phyloP scores from a whole-genome alignment of 2,888 invertebrate species.

The Lochmaea capreae region DNA sequence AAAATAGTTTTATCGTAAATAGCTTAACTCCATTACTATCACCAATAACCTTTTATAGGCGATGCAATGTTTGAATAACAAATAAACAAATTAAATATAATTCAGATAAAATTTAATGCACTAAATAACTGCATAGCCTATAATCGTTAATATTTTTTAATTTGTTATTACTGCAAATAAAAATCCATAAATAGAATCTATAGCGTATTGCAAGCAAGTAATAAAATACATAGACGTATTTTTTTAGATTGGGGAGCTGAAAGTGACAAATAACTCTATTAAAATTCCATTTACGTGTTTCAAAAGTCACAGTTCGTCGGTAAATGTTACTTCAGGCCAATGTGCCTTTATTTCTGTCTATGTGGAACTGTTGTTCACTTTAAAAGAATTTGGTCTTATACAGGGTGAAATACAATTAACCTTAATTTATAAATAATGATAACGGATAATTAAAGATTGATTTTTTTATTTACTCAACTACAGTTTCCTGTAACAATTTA shows the following conservation, averaged over 20 bases:
- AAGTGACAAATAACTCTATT: constrained; percentile 10
- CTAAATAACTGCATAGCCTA: no score
- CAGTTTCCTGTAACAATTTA: no score
- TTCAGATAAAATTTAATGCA: no score
- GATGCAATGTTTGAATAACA: not conserved
- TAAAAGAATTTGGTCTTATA: constrained; percentile 20
- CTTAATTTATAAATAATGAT: not conserved
- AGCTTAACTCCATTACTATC: not conserved
- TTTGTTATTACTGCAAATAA: not conserved
- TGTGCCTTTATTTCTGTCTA: constrained; percentile 42
- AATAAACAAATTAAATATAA: not conserved
- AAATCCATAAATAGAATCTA: not conserved
- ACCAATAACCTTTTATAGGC: not conserved
- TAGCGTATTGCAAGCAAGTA: not conserved
- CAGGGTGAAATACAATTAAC: not conserved
- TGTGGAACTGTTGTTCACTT: constrained; percentile 28
- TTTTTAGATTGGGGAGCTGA: not conserved
- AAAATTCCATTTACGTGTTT: constrained; percentile 24
- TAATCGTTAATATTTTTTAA: not conserved
- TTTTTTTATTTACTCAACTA: no score
- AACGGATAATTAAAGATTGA: no score
- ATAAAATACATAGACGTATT: not conserved
- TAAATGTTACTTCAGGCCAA: constrained; percentile 42
- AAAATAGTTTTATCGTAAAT: no score
- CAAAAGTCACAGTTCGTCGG: constrained; percentile 21